Evolutionary conservation across 2,888 invertebrate species (phyloP).

Genomic region (Himalopsyche tibetana): DNA sequence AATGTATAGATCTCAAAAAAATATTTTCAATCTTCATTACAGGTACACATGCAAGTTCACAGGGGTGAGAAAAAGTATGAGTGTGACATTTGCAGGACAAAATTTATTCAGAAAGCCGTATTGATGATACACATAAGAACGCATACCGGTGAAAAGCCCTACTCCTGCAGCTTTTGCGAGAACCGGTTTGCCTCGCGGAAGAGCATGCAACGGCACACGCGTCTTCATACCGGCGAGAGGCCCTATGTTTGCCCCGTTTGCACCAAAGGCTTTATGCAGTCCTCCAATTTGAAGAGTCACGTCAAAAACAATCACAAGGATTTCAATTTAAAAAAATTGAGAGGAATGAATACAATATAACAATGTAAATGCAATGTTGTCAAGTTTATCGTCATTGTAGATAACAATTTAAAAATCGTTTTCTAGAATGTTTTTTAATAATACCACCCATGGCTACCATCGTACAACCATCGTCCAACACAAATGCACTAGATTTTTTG

Average conservation of each 20-base stretch:
- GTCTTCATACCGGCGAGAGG: constrained; percentile 55
- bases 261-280: constrained; percentile 49
- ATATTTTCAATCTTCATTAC: neutral
- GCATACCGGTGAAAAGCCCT: constrained; percentile 51
- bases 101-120: constrained; percentile 29
- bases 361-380: neutral
- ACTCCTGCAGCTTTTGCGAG: constrained; percentile 49
- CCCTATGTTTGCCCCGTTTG: constrained; percentile 53
- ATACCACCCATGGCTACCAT: too few species aligned
- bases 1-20: too few species aligned
- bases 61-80: constrained; percentile 46
- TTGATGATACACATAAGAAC: constrained; percentile 45
- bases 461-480: too few species aligned
- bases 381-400: too few species aligned
- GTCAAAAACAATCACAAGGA: constrained; percentile 56
- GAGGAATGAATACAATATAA: neutral
- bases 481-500: too few species aligned
- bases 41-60: constrained; percentile 54
- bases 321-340: constrained; percentile 17
- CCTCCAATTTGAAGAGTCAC: constrained; percentile 57
- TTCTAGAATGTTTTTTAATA: too few species aligned
- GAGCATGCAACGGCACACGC: constrained; percentile 46
- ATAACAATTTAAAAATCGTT: too few species aligned
- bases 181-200: constrained; percentile 31
- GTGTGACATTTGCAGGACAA: constrained; percentile 13